Percentiles rank a stretch among this genome's conserved stretches.
These are phyloP conservation scores for Cynoglossus semilaevis DNA, from an alignment of 2,113 vertebrate genomes.

Conservation along the genomic window DNA sequence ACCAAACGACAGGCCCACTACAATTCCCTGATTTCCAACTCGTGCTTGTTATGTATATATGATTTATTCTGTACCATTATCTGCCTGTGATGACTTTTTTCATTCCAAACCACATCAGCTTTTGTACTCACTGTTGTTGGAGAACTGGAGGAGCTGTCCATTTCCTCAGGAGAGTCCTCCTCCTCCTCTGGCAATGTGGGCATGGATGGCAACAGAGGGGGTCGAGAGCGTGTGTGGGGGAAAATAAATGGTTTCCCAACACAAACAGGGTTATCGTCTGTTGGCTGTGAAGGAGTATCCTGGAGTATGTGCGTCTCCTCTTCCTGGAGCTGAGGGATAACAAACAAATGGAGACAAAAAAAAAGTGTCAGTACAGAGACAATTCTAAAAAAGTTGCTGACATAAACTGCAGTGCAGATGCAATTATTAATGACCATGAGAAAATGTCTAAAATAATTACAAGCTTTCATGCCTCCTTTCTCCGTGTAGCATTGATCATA, in stretches of 20 bases:
- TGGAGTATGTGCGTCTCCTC: slow-evolving; percentile 24
- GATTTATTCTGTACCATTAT: too few species aligned
- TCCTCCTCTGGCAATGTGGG: slow-evolving; percentile 90
- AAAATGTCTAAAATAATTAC: too few species aligned
- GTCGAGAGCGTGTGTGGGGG: slow-evolving; percentile 63
- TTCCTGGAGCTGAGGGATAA: slow-evolving; percentile 35
- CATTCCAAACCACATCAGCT: not conserved
- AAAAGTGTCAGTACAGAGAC: not conserved
- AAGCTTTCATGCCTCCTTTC: too few species aligned
- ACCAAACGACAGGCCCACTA: too few species aligned
- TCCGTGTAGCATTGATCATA: too few species aligned
- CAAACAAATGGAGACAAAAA: slow-evolving; percentile 20
- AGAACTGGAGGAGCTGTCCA: slow-evolving; percentile 73
- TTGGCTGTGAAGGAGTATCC: slow-evolving; percentile 20
- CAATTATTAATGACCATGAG: too few species aligned
- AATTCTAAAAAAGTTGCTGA: too few species aligned
- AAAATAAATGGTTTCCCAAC: slow-evolving; percentile 50
- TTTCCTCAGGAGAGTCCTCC: slow-evolving; percentile 84
- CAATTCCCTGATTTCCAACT: too few species aligned
- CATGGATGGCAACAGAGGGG: slow-evolving; percentile 77
- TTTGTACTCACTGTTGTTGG: slow-evolving; percentile 75
- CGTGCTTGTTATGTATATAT: too few species aligned
- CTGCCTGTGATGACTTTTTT: too few species aligned
- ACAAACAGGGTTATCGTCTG: slow-evolving; percentile 1
- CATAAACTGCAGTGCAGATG: too few species aligned